Conservation (phyloP, 2,113 vertebrate species). For the Patagioenas fasciata region DNA sequence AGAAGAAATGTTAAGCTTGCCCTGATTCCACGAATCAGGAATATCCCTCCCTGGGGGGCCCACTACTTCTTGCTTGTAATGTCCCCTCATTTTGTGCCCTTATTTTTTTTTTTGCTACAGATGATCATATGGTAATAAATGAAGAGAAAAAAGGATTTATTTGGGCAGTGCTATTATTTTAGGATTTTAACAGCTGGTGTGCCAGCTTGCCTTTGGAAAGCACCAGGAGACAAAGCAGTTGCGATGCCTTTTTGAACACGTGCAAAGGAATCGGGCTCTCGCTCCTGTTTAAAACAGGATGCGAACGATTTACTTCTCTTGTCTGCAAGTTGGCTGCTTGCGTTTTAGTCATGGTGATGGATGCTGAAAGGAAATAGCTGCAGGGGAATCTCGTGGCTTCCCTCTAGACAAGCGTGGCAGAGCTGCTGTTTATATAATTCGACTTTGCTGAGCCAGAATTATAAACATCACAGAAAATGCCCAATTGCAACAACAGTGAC, state of each 20-base stretch:
- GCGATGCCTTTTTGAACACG: background rate
- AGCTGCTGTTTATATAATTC: background rate
- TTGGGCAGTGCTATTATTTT: background rate
- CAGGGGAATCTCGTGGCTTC: background rate
- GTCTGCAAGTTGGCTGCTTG: background rate
- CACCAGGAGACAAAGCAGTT: background rate
- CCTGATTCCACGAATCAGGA: background rate
- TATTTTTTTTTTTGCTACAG: background rate
- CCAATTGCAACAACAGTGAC: rapidly evolving
- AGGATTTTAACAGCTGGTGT: rapidly evolving
- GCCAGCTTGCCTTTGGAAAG: background rate
- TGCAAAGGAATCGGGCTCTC: background rate
- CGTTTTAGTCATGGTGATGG: background rate
- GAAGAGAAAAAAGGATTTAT: background rate
- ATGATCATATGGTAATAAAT: background rate
- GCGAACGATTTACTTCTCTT: background rate
- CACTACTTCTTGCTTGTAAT: rapidly evolving
- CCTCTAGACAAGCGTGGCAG: background rate
- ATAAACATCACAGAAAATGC: background rate
- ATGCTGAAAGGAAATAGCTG: background rate
- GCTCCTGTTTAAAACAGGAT: background rate
- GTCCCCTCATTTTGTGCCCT: rapidly evolving
- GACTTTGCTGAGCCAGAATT: background rate
- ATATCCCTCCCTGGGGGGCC: background rate
- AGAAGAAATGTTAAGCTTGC: background rate